Conservation (phyloP, 2,113 vertebrate genomes). For the Erythrolamprus reginae region DNA sequence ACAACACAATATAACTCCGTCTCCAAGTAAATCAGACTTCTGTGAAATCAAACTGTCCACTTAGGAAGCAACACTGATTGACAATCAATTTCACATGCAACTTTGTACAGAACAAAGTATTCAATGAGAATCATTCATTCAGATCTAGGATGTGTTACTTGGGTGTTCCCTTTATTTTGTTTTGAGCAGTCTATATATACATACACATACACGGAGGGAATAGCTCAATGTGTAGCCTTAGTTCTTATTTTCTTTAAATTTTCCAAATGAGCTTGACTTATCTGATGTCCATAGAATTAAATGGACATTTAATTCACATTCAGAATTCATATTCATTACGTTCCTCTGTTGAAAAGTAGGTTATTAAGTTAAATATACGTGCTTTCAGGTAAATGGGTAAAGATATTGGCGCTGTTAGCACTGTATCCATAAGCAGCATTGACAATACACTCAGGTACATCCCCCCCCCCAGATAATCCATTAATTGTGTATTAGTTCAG, state of each 20-base stretch:
- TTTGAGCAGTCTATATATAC: too few species aligned
- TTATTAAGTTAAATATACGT: not conserved
- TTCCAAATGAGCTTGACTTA: not conserved
- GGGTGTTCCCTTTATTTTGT: too few species aligned
- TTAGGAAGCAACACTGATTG: too few species aligned
- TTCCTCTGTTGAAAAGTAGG: not conserved
- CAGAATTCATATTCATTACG: not conserved
- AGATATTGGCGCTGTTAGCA: not conserved
- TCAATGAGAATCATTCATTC: too few species aligned
- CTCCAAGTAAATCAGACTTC: too few species aligned
- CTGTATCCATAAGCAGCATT: not conserved
- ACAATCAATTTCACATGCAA: too few species aligned
- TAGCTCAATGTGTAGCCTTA: not conserved
- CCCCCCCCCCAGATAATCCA: too few species aligned
- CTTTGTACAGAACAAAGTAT: too few species aligned
- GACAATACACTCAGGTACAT: not conserved
- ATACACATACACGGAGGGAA: not conserved
- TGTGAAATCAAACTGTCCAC: too few species aligned
- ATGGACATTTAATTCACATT: not conserved
- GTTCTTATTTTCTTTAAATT: not conserved
- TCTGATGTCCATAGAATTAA: not conserved
- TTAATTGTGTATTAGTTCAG: not conserved
- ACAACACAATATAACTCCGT: too few species aligned
- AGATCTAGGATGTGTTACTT: too few species aligned
- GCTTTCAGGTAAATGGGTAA: not conserved